phyloP scores from a whole-genome alignment of 2,113 vertebrate species.

The Upupa epops region DNA sequence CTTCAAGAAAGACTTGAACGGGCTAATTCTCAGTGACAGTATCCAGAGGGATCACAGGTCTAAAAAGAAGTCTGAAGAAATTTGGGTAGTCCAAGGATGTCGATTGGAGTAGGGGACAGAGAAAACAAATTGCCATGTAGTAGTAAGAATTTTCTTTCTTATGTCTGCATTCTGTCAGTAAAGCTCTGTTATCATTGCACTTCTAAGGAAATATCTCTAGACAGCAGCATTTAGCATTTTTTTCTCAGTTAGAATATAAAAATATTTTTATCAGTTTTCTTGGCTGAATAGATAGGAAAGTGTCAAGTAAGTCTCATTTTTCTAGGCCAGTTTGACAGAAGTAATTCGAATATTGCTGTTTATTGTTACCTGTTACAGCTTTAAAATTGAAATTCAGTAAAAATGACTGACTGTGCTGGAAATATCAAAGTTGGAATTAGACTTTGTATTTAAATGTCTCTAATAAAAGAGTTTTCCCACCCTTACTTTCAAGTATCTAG shows the following conservation, averaged over 20 bases:
- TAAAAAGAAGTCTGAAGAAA: neutral
- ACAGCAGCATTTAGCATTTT: conserved; percentile 45
- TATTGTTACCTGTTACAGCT: conserved; percentile 18
- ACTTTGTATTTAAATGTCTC: conserved; percentile 18
- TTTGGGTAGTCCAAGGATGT: neutral
- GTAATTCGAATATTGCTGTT: neutral
- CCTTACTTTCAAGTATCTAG: neutral
- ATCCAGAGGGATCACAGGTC: neutral
- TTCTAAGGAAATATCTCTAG: conserved; percentile 35
- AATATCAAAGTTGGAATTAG: conserved; percentile 31
- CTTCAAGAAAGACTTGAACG: neutral
- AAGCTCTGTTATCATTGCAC: conserved; percentile 30
- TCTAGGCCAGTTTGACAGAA: conserved; percentile 37
- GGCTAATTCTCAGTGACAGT: neutral
- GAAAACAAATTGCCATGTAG: neutral
- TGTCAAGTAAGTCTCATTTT: conserved; percentile 41
- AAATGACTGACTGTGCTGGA: neutral
- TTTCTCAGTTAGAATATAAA: neutral
- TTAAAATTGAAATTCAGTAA: conserved; percentile 41
- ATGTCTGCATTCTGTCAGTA: conserved; percentile 17
- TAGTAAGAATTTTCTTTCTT: neutral
- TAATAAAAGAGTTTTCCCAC: neutral
- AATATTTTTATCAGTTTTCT: conserved; percentile 30
- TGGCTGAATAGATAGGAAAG: neutral
- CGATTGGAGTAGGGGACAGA: neutral